Percentiles rank a stretch among this genome's conserved stretches.
phyloP scores from a whole-genome alignment of 2,888 invertebrate species.

The Amphipyra berbera region DNA sequence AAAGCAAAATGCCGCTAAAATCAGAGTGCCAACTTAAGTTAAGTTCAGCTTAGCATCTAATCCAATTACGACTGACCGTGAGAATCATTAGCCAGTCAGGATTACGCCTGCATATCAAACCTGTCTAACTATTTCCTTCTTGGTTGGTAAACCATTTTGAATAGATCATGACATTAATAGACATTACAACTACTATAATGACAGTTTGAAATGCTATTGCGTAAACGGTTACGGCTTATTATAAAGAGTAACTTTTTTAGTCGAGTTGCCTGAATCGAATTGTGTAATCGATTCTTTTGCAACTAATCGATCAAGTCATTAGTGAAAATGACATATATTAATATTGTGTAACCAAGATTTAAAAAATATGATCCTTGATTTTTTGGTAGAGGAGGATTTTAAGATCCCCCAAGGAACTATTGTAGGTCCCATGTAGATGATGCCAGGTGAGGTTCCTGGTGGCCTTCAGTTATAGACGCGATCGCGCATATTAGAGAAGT shows the following conservation, averaged over 20 bases:
- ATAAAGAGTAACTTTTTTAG: constrained; percentile 5
- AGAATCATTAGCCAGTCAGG: constrained; percentile 48
- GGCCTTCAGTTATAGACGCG: too few relatives aligned
- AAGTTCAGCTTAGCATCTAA: constrained; percentile 44
- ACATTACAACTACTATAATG: constrained; percentile 45
- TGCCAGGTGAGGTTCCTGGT: too few relatives aligned
- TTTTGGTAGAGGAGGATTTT: too few relatives aligned
- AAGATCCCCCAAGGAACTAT: too few relatives aligned
- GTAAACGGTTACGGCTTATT: constrained; percentile 37
- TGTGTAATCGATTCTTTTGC: not conserved
- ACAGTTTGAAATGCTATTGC: constrained; percentile 47
- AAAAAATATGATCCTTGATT: too few relatives aligned
- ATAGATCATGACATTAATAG: constrained; percentile 46
- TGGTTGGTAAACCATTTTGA: constrained; percentile 41
- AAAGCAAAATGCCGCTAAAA: constrained; percentile 21
- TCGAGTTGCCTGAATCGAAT: not conserved
- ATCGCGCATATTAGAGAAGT: too few relatives aligned
- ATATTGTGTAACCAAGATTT: too few relatives aligned
- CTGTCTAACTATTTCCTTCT: constrained; percentile 51
- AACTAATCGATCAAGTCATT: too few relatives aligned
- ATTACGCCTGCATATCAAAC: constrained; percentile 49
- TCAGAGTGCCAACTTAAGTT: constrained; percentile 27
- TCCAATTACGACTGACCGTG: constrained; percentile 49
- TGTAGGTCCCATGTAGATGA: too few relatives aligned
- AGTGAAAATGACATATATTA: too few relatives aligned